A percentile compares a stretch with the other conserved stretches of the same genome.
Evolutionary conservation across 92 coral and sea anemone species (phyloP).

Genomic region (Desmophyllum pertusum): DNA sequence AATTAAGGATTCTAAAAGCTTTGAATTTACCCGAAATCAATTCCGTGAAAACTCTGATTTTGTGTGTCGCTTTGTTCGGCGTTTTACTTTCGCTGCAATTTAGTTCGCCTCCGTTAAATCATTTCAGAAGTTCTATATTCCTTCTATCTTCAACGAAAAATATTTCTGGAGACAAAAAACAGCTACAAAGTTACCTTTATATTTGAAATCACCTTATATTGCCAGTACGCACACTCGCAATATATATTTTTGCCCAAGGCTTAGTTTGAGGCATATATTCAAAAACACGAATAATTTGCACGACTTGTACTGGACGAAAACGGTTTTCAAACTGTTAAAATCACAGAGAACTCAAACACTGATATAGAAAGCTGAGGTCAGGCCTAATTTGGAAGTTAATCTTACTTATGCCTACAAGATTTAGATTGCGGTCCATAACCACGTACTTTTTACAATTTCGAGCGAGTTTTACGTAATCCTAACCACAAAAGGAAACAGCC

Average conservation of each 20-base stretch:
- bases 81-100: background rate
- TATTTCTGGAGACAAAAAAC: background rate
- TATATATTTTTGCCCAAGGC: background rate
- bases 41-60: background rate
- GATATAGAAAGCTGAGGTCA: constrained; percentile 13
- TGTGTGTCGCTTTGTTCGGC: background rate
- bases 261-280: background rate
- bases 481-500: constrained; percentile 35
- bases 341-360: too few relatives aligned
- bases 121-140: background rate
- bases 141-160: background rate
- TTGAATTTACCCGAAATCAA: background rate
- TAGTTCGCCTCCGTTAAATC: background rate
- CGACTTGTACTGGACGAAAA: too few relatives aligned
- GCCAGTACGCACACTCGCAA: background rate
- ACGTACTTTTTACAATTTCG: constrained; percentile 10
- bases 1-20: constrained; percentile 1
- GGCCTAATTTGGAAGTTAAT: constrained; percentile 29
- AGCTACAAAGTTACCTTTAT: background rate
- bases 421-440: constrained; percentile 8
- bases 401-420: background rate
- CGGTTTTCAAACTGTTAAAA: background rate
- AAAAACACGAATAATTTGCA: too few relatives aligned
- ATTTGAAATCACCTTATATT: background rate
- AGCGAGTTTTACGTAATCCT: constrained; percentile 26